Evolutionary conservation across 2,888 invertebrate genomes (phyloP), one percentile per base, ranked within the genome.

Genomic region (Rapana venosa): DNA sequence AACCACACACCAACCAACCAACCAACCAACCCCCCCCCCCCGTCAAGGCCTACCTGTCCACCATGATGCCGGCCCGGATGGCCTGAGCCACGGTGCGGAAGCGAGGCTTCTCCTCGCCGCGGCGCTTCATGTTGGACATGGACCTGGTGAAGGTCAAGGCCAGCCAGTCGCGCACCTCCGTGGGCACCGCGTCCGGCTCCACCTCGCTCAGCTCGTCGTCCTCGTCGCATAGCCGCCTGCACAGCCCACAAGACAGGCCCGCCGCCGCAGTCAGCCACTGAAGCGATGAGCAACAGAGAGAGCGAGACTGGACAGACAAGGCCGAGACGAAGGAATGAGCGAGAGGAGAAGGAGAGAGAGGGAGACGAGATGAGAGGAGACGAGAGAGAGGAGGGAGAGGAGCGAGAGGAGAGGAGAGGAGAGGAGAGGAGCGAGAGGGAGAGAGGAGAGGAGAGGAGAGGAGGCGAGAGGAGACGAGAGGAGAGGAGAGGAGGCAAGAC

Each of bases 181-280:
- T 98, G 79, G 99, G 99, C 88, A 99, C 99, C 26, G 98, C 98
- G 96, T 99, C 99, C 89, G 99, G 98, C 95, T 99, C 98, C 90
- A 99, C 99, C 96, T 99, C 99, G 84, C 98, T 98, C 93, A 99
- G 97, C 96, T 99, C 99, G 96, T 99, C 99, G 96, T 99, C 99
- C 96, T 99, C 99, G 93, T 96, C 96, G 92, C 95, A 96, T 74
- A 96, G 93, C 30, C 96, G 95, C 93, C 96, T 96, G 93, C n/a
- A 90, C 86, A 85, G 32, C 61, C 58, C 35, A 4, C 81, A 47
- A 83, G 47, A 17, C 32, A 8, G 8, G 74, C 74, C n/a, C 8
- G 74, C 74, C 74, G 8, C 74, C 11, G 74, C 47, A 47, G 47
- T 47, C 47, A 47, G 47, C 47, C 47, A 47, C 47, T 47, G 47